These are phyloP conservation scores for Athrips mouffetella DNA, from an alignment of 2,888 invertebrate genomes.

Conservation along the genomic window DNA sequence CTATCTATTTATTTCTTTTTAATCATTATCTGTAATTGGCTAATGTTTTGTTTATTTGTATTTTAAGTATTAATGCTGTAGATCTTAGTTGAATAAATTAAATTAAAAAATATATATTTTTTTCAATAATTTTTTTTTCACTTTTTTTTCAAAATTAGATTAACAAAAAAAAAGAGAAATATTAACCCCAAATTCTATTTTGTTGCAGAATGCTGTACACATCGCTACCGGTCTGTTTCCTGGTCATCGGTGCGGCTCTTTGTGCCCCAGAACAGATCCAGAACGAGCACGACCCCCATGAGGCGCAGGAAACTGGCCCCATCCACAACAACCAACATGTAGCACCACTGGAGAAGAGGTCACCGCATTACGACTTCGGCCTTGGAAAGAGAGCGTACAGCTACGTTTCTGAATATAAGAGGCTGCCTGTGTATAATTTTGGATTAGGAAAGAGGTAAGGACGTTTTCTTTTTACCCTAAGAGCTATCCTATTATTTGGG, in stretches of 20 bases:
- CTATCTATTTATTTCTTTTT: too few relatives aligned
- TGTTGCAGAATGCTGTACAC: constrained; percentile 64
- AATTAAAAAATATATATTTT: too few relatives aligned
- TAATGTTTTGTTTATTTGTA: too few relatives aligned
- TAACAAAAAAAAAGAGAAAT: too few relatives aligned
- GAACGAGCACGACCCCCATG: constrained; percentile 37
- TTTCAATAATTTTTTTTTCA: too few relatives aligned
- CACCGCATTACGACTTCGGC: constrained; percentile 76
- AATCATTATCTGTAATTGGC: too few relatives aligned
- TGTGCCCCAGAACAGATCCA: constrained; percentile 58
- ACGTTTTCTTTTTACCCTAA: background rate
- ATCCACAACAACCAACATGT: constrained; percentile 19
- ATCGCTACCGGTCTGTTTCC: constrained; percentile 48
- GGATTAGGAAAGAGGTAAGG: constrained; percentile 77
- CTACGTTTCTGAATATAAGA: constrained; percentile 81
- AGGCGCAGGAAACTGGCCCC: constrained; percentile 10
- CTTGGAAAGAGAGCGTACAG: constrained; percentile 78
- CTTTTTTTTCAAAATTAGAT: too few relatives aligned
- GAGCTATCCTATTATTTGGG: too few relatives aligned
- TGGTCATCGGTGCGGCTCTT: constrained; percentile 52
- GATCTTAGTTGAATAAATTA: too few relatives aligned
- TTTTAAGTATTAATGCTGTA: too few relatives aligned
- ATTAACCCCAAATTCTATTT: constrained; percentile 21
- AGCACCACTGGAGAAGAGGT: constrained; percentile 55
- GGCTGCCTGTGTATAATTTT: constrained; percentile 79